Evolutionary conservation across 2,888 invertebrate genomes (phyloP), one percentile per base, ranked within the genome.

Genomic region (Harmothoe impar): DNA sequence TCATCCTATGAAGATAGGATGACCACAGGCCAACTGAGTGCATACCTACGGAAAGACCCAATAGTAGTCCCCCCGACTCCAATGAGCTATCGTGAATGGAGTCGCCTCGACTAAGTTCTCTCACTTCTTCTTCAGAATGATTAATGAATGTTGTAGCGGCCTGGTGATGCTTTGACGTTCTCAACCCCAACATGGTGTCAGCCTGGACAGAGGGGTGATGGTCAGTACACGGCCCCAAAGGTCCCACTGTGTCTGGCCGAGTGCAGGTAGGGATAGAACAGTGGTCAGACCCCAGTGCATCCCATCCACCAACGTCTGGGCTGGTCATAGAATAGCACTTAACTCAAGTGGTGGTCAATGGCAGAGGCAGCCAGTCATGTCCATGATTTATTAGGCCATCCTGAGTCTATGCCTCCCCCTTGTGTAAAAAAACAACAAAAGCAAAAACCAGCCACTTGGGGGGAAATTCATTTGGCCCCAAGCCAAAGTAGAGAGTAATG

Each of bases 301-400:
- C 77, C 77, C 5, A 25, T 25, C 77, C 77, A 77, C 77, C 77
- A 25, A 62, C 31, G 77, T 77, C 77, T 77, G 77, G 77, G 35
- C 81, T 81, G 81, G n/a, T 35, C 81, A 81, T 17, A 81, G 10
- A 81, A 15, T 81, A 81, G 81, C 81, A 43, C 81, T 81, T 81
- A 81, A 33, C 81, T 0, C 23, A 23, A 33, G 81, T 43, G 81
- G 35, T 81, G 81, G 81, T 81, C 81, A 81, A 81, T 81, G 43
- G 23, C 0, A n/a, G 5, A 12, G 23, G 5, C 81, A 20, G 17
- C 7, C 35, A 20, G 81, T 1, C 81, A 15, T 43, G 81, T 81
- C 15, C 43, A 81, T 81, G 35, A 81, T 81, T 81, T 81, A 81
- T 81, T 3, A 43, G 23, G 20, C 81, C 17, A 33, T 25, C 68